Percentiles rank a stretch among this genome's conserved stretches.
Conservation (phyloP, 2,888 invertebrate genomes). For the Morpho achilles region DNA sequence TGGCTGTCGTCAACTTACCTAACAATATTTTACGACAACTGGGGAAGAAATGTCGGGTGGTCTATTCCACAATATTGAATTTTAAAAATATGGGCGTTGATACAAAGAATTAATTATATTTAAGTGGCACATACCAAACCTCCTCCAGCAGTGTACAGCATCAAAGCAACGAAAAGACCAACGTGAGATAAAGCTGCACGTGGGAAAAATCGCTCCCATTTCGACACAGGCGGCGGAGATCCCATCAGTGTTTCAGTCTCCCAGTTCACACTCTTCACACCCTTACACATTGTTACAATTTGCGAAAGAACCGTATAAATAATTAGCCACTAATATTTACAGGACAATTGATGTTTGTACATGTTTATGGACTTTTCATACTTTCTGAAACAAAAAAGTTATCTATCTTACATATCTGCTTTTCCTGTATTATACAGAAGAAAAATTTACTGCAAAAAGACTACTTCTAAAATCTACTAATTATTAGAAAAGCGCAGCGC, state of each 20-base stretch:
- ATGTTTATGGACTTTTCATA: not conserved
- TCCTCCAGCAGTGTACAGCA: conserved; percentile 88
- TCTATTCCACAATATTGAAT: too few species aligned
- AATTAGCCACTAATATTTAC: not conserved
- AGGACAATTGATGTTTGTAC: too few species aligned
- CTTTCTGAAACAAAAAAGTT: conserved; percentile 3
- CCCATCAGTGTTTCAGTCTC: conserved; percentile 75
- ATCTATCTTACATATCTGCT: too few species aligned
- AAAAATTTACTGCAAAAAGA: conserved; percentile 1
- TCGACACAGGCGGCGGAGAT: conserved; percentile 47
- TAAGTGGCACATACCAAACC: conserved; percentile 83
- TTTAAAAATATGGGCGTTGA: too few species aligned
- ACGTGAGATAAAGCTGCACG: conserved; percentile 85
- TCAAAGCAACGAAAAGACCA: conserved; percentile 86
- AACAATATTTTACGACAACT: too few species aligned
- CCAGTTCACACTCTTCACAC: conserved; percentile 65
- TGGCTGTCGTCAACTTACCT: too few species aligned
- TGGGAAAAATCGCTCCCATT: conserved; percentile 80
- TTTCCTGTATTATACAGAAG: too few species aligned
- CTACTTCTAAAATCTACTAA: conserved; percentile 17
- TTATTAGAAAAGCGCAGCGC: conserved; percentile 11
- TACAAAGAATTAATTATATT: not conserved
- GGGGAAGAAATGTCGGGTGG: too few species aligned
- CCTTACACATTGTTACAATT: conserved; percentile 53
- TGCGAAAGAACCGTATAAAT: not conserved